Base-by-base conservation (phyloP, 2,888 invertebrate species). In the Byasa hedistus region DNA sequence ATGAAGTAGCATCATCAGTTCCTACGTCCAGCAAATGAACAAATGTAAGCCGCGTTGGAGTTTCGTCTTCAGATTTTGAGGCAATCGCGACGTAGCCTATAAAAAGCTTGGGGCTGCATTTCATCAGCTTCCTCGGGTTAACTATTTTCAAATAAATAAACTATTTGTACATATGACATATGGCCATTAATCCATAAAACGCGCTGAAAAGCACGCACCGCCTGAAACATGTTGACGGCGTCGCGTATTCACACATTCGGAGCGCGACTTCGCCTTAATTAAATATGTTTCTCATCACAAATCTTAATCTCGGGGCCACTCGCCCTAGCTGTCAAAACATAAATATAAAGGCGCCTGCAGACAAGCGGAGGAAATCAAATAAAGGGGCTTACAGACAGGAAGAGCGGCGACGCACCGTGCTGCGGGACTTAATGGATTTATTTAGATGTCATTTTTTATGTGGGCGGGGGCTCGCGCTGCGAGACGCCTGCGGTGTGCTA, bases 371-470 rank as follows among this genome's bases (percentile, higher is more conserved):
- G 76, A 76, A 79, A 81, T 79, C 80, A 80, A 81, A 86, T 87
- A 86, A 89, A 87, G 85, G 87, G 86, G 81, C 83, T 81, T 78
- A 80, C 79, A 81, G 83, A 87, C 89, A 88, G 89, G 90, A 89
- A 88, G 87, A 86, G 79, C 80, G 78, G 81, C 78, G 79, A 78
- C 78, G 75, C 75, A 74, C 69, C 75, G 71, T 62, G 76, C 75
- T 73, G 66, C 70, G 71, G 32, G 75, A 74, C 83, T 80, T 90
- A 91, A 91, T 91, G 91, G 91, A 91, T 91, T 90, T 91, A 91
- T 91, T 91, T 91, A 91, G 91, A 91, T 89, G 91, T 91, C 91
- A 91, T 91, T 91, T 91, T 91, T 91, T 91, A 91, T 90, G 91
- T 91, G 91, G 91, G 91, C 91, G 91, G 89, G 87, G 87, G 89